These are phyloP conservation scores for Coluber constrictor DNA, from an alignment of 2,797 vertebrate genomes.

Conservation along the genomic window DNA sequence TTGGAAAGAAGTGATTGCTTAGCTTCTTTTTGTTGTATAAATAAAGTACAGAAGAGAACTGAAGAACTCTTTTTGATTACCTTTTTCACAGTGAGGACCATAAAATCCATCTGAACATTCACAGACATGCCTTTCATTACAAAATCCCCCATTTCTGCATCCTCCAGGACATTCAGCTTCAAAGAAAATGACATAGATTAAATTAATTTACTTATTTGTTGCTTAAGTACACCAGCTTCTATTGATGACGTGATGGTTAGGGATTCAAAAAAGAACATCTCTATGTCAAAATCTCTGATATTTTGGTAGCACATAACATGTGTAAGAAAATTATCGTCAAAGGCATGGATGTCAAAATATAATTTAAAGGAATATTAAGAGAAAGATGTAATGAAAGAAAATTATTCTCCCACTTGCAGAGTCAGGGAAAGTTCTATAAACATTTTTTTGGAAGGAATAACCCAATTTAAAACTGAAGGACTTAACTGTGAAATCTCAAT, in stretches of 20 bases:
- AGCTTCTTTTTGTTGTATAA: slow-evolving; percentile 8
- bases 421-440: background rate
- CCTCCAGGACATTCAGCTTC: slow-evolving; percentile 87
- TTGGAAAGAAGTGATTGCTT: slow-evolving; percentile 2
- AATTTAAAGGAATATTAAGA: background rate
- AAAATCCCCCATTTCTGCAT: slow-evolving; percentile 84
- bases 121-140: slow-evolving; percentile 82
- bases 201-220: background rate
- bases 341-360: background rate
- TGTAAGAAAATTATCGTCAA: background rate
- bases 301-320: background rate
- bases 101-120: slow-evolving; percentile 88
- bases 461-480: background rate
- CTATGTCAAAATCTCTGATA: background rate
- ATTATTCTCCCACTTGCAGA: background rate
- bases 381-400: background rate
- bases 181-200: slow-evolving; percentile 54
- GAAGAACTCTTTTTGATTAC: slow-evolving; percentile 62
- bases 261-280: slow-evolving; percentile 1
- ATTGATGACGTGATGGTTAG: background rate
- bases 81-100: slow-evolving; percentile 87
- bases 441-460: background rate
- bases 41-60: slow-evolving; percentile 8
- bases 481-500: background rate
- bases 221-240: background rate